These are phyloP conservation scores for Trachythela sp. DNA, from an alignment of 64 coral and sea anemone genomes.

Conservation along the genomic window DNA sequence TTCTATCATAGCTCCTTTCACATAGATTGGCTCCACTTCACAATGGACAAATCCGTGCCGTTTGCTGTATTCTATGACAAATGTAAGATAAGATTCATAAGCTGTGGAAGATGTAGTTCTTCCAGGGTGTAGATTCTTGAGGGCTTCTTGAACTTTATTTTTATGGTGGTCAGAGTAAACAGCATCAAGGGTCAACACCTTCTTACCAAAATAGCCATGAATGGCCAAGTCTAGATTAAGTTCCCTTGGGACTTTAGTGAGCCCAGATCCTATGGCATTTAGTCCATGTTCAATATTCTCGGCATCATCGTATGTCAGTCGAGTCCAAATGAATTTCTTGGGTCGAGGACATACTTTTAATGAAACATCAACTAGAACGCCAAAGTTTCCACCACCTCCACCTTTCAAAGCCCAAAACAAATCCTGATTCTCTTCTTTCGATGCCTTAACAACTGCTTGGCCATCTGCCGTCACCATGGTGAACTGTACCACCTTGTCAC, in stretches of 20 bases:
- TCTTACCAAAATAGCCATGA: conserved; percentile 74
- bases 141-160: conserved; percentile 45
- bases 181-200: conserved; percentile 60
- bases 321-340: conserved; percentile 66
- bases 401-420: conserved; percentile 90
- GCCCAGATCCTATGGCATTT: conserved; percentile 36
- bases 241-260: conserved; percentile 56
- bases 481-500: conserved; percentile 70
- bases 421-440: conserved; percentile 57
- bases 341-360: conserved; percentile 62
- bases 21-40: conserved; percentile 80
- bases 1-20: conserved; percentile 70
- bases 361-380: conserved; percentile 66
- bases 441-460: conserved; percentile 40
- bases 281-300: conserved; percentile 57
- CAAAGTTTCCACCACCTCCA: conserved; percentile 79
- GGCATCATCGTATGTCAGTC: conserved; percentile 48
- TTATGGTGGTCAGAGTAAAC: conserved; percentile 71
- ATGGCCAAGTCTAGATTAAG: conserved; percentile 76
- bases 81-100: conserved; percentile 60
- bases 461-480: conserved; percentile 83
- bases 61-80: conserved; percentile 71
- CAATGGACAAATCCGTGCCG: conserved; percentile 82
- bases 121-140: conserved; percentile 64
- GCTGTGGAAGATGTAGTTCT: conserved; percentile 5